Evolutionary conservation across 2,888 invertebrate species (phyloP), one percentile per base, ranked within the genome.

Genomic region (Carabus problematicus): DNA sequence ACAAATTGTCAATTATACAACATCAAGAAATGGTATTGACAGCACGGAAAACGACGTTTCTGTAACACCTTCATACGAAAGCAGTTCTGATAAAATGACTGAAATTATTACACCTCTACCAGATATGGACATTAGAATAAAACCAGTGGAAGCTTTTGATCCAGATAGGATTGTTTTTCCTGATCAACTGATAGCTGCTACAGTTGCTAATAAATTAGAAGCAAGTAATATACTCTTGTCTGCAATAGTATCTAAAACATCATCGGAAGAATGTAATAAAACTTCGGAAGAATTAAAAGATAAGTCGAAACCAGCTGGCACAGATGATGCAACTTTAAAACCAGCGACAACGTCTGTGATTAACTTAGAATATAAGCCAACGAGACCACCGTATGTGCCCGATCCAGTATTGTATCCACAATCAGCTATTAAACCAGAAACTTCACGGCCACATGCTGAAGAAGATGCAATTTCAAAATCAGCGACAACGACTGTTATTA

Each of bases 301-400:
- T 14, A 12, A 45, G 45, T 45, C 45, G 7, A 45, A 29, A 12
- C 45, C 11, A 45, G 14, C 7, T 45, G 14, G 2, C 3, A 3
- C 45, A 6, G 14, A 3, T 4, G 45, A 45, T 45, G 11, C 14
- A 12, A 45, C 45, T 12, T 45, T 7, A 14, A 45, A 45, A 45
- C 45, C 14, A 12, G 14, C 7, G 1, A 45, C 45, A 47, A 19
- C 62, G 8, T 11, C 52, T n/a, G 62, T 62, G 8, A 47, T 70
- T 60, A 29, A 29, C 29, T 64, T 73, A 45, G 72, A 70, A 12
- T 73, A 72, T 68, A 64, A 70, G 45, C 73, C 73, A 2, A 63
- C 55, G n/a, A 49, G 60, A 41, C 70, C 73, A 14, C 52, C 64
- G 41, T 70, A 60, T 59, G 61, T 52, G 43, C 64, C 68, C 18